Base-by-base conservation (phyloP, 2,113 vertebrate genomes). In the Tursiops truncatus region DNA sequence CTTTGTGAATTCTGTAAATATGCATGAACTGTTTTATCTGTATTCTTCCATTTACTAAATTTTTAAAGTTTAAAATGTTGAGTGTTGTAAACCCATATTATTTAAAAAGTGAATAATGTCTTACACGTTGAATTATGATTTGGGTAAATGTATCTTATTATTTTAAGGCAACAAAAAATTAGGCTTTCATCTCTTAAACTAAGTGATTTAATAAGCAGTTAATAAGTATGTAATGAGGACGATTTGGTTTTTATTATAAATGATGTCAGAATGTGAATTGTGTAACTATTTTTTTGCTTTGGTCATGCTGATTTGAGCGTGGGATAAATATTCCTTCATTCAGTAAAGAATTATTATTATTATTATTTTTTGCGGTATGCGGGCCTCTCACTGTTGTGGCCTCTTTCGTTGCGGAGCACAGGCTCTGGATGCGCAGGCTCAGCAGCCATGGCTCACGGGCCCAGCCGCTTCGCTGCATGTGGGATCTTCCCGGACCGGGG, bases 111-210 rank as follows among this genome's bases (percentile, higher is more conserved):
- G 36, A 94, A 20, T 89, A 94, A 20, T 86, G 10, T 96, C 44
- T 97, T 97, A 10, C 65, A 44, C 62, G 62, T 76, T 94, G 94
- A 97, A 83, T 98, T 98, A 97, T 74, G 63, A 83, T 94, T 97
- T 91, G 88, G 89, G 76, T 94, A 97, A 96, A 97, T 96, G 31
- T 80, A 44, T 70, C 9, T 38, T 96, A 60, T 25, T 92, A 50
- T 91, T 97, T 85, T 96, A 98, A 91, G 95, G 38, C 82, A 96
- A 95, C 77, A 98, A 98, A 97, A 97, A 94, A 96, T 70, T 89
- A 94, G 81, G 67, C 53, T 85, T 82, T 98, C 92, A 79, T 97
- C 81, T 96, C 56, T 94, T 97, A 97, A 97, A 94, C 86, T 87
- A 96, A 92, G 91, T 97, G 80, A 96, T 2, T 97, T 98, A 98